These are phyloP conservation scores for Hycleus phaleratus DNA, from an alignment of 1,140 invertebrate genomes.

Conservation along the genomic window DNA sequence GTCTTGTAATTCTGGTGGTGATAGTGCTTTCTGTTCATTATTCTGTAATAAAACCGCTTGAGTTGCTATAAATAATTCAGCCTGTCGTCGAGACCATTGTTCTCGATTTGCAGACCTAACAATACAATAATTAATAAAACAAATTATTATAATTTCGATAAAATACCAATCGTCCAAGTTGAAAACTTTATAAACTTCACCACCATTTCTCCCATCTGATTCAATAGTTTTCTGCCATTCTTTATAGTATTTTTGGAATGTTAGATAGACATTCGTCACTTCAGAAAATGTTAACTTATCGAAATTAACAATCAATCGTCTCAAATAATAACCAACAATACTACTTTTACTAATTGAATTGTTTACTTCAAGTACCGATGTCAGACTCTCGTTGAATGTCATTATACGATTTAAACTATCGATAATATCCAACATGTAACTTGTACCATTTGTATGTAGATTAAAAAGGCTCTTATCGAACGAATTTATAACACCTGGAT, in stretches of 20 bases:
- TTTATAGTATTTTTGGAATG: constrained; percentile 56
- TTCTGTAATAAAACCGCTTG: constrained; percentile 73
- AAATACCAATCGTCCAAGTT: constrained; percentile 24
- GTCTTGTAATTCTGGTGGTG: constrained; percentile 66
- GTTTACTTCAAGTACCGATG: constrained; percentile 19
- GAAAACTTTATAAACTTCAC: constrained; percentile 10
- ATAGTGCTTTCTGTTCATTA: constrained; percentile 69
- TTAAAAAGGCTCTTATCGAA: constrained; percentile 49
- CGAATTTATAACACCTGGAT: constrained; percentile 42
- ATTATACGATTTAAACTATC: constrained; percentile 47
- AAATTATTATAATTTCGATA: background rate
- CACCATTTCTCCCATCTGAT: constrained; percentile 15
- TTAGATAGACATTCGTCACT: constrained; percentile 59
- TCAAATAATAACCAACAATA: constrained; percentile 58
- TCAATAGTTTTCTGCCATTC: constrained; percentile 34
- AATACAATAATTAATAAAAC: constrained; percentile 5
- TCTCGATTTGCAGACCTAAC: constrained; percentile 40
- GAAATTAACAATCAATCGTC: constrained; percentile 70
- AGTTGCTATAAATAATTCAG: constrained; percentile 78
- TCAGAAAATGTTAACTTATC: constrained; percentile 77
- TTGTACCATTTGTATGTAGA: constrained; percentile 49
- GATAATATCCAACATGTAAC: constrained; percentile 55
- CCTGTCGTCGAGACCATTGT: constrained; percentile 75
- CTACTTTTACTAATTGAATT: constrained; percentile 40
- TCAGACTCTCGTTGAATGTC: constrained; percentile 32